phyloP scores from a whole-genome alignment of 2,888 invertebrate species.

The Drosophila pseudotalamancana region DNA sequence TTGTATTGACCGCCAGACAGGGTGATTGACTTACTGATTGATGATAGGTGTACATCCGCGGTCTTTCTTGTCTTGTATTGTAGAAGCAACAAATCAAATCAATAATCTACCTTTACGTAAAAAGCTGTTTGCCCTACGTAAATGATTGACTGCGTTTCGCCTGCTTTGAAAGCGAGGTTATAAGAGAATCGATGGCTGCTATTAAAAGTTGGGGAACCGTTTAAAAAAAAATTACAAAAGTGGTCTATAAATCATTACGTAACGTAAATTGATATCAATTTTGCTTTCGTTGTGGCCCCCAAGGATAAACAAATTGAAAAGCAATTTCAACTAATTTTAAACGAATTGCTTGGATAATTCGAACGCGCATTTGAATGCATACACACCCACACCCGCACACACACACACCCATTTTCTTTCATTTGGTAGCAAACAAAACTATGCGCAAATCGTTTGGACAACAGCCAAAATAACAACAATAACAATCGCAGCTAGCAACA shows the following conservation, averaged over 20 bases:
- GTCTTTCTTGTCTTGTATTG: no score
- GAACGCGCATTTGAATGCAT: constrained; percentile 40
- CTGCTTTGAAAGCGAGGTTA: no score
- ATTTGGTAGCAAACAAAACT: constrained; percentile 25
- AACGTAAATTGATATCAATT: constrained; percentile 25
- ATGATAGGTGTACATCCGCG: no score
- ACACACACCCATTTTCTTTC: constrained; percentile 6
- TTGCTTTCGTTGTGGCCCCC: constrained; percentile 7
- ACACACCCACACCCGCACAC: neutral
- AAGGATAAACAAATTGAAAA: constrained; percentile 43
- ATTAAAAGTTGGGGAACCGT: neutral
- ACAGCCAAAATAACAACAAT: constrained; percentile 25
- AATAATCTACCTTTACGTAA: no score
- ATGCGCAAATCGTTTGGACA: constrained; percentile 14
- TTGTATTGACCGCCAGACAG: neutral
- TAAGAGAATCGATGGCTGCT: no score
- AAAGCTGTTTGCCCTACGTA: neutral
- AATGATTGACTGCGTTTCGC: neutral
- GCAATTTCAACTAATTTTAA: constrained; percentile 69
- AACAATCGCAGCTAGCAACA: constrained; percentile 22
- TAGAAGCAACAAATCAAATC: no score
- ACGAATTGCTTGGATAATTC: constrained; percentile 67
- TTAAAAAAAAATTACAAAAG: neutral
- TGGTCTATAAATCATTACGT: constrained; percentile 1
- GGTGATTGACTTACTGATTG: neutral